Conservation (phyloP, 2,888 invertebrate genomes). For the Pteria penguin region DNA sequence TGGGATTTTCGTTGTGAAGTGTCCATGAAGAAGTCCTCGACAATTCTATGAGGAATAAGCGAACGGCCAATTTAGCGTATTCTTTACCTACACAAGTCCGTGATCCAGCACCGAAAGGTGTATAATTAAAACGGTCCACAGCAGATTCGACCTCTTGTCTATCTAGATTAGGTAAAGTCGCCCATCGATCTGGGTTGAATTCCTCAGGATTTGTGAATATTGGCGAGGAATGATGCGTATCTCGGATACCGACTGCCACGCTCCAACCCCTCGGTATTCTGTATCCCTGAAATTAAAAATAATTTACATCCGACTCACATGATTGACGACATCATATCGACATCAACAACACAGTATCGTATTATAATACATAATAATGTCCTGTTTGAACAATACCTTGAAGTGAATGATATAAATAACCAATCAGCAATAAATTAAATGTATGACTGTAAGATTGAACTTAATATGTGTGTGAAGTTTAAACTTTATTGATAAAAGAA, state of each 20-base stretch:
- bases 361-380: too few relatives aligned
- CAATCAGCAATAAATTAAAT: too few relatives aligned
- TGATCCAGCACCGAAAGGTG: conserved; percentile 49
- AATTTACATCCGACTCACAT: too few relatives aligned
- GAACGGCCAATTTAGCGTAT: conserved; percentile 45
- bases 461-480: too few relatives aligned
- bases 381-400: too few relatives aligned
- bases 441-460: too few relatives aligned
- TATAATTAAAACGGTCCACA: conserved; percentile 42
- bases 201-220: conserved; percentile 37
- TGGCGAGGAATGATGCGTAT: conserved; percentile 50
- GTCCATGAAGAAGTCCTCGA: conserved; percentile 49
- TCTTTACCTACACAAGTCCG: conserved; percentile 51
- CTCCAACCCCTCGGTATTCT: conserved; percentile 55
- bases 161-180: conserved; percentile 22
- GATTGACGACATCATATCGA: too few relatives aligned
- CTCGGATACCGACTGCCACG: conserved; percentile 51
- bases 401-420: too few relatives aligned
- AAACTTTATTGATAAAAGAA: too few relatives aligned
- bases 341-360: too few relatives aligned
- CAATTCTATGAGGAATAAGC: conserved; percentile 52
- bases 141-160: conserved; percentile 11
- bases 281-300: conserved; percentile 52
- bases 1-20: conserved; percentile 43
- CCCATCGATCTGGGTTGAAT: conserved; percentile 56